Conservation (phyloP, 2,113 vertebrate species). For the Atrichornis clamosus region DNA sequence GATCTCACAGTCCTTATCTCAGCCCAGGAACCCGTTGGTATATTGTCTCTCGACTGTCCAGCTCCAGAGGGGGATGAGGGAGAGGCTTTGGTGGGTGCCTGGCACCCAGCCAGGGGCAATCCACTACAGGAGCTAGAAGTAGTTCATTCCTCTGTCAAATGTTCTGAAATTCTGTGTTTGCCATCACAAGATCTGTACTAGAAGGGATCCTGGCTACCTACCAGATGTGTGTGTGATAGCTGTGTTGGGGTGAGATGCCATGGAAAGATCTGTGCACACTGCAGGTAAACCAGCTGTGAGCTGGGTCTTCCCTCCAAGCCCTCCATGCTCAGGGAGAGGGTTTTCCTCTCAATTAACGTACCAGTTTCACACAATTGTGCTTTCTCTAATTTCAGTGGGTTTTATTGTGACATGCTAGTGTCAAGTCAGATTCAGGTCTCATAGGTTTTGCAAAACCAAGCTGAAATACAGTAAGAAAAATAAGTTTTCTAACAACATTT, state of each 20-base stretch:
- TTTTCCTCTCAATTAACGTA: neutral
- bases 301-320: neutral
- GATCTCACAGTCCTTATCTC: too few relatives aligned
- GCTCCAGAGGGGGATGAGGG: neutral
- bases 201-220: neutral
- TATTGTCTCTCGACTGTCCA: neutral
- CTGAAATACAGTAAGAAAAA: neutral
- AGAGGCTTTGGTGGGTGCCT: neutral
- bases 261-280: neutral
- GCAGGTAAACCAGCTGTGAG: neutral
- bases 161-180: neutral
- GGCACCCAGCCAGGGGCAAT: too few relatives aligned
- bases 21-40: neutral
- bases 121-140: neutral
- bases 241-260: neutral
- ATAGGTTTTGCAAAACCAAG: neutral
- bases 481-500: neutral
- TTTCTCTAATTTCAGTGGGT: neutral
- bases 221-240: neutral
- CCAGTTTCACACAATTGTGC: neutral
- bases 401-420: neutral
- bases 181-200: neutral
- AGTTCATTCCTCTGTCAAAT: neutral
- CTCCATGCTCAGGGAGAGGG: fast-evolving
- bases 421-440: neutral